Base-by-base conservation (phyloP, 2,113 vertebrate species). In the Cynoglossus semilaevis region DNA sequence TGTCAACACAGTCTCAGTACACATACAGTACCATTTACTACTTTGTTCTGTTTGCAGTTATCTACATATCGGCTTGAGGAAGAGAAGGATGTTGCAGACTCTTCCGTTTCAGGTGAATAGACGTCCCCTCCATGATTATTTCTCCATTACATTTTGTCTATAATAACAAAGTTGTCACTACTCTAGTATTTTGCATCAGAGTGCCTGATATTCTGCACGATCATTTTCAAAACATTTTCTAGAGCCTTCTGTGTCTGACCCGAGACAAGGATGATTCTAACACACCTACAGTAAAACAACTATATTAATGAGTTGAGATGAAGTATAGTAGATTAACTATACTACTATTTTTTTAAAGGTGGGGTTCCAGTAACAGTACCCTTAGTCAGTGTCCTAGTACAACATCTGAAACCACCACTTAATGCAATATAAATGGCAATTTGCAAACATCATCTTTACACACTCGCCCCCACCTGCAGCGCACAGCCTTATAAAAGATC, bases 11-110 rank as follows among this genome's bases (percentile, higher is more conserved):
- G n/a, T n/a, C n/a, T n/a, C n/a, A n/a, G n/a, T n/a, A n/a, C n/a
- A n/a, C n/a, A n/a, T n/a, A n/a, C 0, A 46, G 11, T 11, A 48
- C 59, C 17, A 6, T 29, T 29, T 4, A 29, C 22, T 29, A 29
- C 22, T 73, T 67, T 61, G 18, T 63, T 67, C 57, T 58, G 35
- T 73, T 67, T 69, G 2, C 63, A 99, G 97, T 82, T 99, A 99
- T 84, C 83, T 92, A 73, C 91, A 96, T 65, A 98, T 98, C 52
- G 92, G 92, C 22, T 90, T 91, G 46, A 91, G 85, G 72, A 97
- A 92, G 91, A 97, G 92, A 86, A 93, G 84, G 76, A 78, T 88
- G 66, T 72, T 88, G 10, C 91, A 91, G 76, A 87, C 82, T 60
- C 91, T 87, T 76, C 90, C 80, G 19, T 0, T 82, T 9, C 91